These are phyloP conservation scores for Myotis vivesi DNA, from an alignment of 2,797 vertebrate genomes.

Conservation along the genomic window DNA sequence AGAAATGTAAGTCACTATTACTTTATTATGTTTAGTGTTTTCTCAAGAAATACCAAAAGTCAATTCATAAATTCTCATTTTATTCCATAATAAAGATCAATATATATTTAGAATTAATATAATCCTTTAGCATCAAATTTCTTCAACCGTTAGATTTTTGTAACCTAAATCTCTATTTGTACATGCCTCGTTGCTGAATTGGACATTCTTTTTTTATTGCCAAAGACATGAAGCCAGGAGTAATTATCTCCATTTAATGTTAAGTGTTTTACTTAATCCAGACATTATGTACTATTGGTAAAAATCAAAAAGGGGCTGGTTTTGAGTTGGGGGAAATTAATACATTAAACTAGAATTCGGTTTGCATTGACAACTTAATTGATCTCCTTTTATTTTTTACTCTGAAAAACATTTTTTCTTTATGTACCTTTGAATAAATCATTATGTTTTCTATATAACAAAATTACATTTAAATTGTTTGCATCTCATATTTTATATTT, in stretches of 20 bases:
- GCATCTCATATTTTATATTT: background rate
- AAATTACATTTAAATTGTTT: background rate
- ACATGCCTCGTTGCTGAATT: background rate
- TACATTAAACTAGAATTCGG: background rate
- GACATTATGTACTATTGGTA: background rate
- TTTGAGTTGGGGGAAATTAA: constrained; percentile 3
- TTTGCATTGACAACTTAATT: background rate
- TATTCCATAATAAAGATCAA: constrained; percentile 17
- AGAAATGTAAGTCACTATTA: background rate
- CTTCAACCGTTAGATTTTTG: background rate
- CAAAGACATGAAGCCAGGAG: background rate
- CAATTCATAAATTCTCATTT: background rate
- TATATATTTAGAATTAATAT: background rate
- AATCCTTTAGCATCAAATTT: constrained; percentile 26
- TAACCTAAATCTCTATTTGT: background rate
- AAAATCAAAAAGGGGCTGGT: background rate
- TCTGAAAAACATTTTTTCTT: background rate
- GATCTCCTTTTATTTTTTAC: background rate
- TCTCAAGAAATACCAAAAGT: background rate
- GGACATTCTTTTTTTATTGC: background rate
- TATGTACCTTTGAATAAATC: background rate
- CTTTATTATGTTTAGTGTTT: background rate
- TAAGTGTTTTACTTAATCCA: constrained; percentile 45
- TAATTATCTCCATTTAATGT: constrained; percentile 35
- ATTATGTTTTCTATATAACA: background rate